Base-by-base conservation (phyloP, 1,140 invertebrate genomes). In the Lutraria rhynchaena region DNA sequence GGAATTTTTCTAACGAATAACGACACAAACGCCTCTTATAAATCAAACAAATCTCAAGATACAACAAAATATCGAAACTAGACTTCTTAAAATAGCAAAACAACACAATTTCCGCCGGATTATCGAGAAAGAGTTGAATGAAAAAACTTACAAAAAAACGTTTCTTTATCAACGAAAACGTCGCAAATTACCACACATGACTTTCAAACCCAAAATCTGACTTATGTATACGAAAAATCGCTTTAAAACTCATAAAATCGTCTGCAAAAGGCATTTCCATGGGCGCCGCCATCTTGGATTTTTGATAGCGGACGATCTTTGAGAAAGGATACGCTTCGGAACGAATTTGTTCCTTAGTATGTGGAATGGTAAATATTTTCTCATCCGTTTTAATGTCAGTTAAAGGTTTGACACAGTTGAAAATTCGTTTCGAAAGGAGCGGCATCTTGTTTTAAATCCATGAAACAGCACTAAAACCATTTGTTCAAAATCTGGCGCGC, bases 271-370 rank as follows among this genome's bases (percentile, higher is more conserved):
- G 63, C 44, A 73, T 44, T 76, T 80, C 63, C 75, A 85, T 86
- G 88, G 76, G 83, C 81, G 89, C 86, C 87, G 90, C 89, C 89
- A 91, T 91, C 67, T 90, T 90, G 87, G 86, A 88, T 87, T 78
- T 60, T 77, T 83, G 74, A 85, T 77, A 65, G 75, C 55, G 53
- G 73, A 75, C 75, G 65, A 51, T 44, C 80, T 51, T 82, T 73
- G 37, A 24, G 77, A 89, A 91, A 92, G 89, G 91, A 92, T 92
- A 92, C 90, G 87, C 81, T 85, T 91, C 88, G 17, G 88, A 90
- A 88, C 85, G 85, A 78, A 92, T 90, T 85, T 90, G 87, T 89
- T 92, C 91, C 77, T 89, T 87, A 1, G 91, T 91, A 77, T 91
- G 88, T 22, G 86, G 85, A 84, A 91, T 89, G 22, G 89, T 89